phyloP scores from a whole-genome alignment of 2,888 invertebrate genomes.

The Tribolium freemani region DNA sequence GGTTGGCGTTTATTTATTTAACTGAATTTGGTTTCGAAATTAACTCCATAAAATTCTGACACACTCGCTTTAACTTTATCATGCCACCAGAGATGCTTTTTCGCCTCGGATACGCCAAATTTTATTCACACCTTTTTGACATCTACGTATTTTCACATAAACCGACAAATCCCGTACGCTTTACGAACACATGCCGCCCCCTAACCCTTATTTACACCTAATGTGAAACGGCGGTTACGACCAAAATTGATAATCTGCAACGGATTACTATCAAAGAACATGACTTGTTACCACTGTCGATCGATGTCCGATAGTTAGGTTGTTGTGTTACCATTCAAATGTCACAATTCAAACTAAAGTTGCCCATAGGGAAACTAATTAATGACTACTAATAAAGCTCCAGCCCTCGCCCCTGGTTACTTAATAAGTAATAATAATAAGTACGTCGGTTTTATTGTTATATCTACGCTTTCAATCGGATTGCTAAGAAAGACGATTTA shows the following conservation, averaged over 20 bases:
- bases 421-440: too few species aligned
- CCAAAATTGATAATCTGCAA: background rate
- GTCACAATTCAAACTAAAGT: too few species aligned
- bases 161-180: background rate
- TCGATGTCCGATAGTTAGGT: too few species aligned
- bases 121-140: slow-evolving; percentile 23
- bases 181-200: background rate
- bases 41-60: slow-evolving; percentile 40
- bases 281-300: too few species aligned
- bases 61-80: slow-evolving; percentile 38
- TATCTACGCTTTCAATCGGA: too few species aligned
- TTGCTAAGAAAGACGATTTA: too few species aligned
- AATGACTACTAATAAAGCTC: too few species aligned
- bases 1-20: slow-evolving; percentile 42
- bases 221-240: background rate
- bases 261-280: background rate
- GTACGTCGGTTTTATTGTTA: too few species aligned
- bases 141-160: background rate
- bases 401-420: too few species aligned
- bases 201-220: too few species aligned
- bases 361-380: too few species aligned
- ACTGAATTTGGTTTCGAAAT: slow-evolving; percentile 42
- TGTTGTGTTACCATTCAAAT: too few species aligned
- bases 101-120: slow-evolving; percentile 15
- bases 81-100: slow-evolving; percentile 17